phyloP scores from a whole-genome alignment of 2,113 vertebrate species.

The Blennius ocellaris region DNA sequence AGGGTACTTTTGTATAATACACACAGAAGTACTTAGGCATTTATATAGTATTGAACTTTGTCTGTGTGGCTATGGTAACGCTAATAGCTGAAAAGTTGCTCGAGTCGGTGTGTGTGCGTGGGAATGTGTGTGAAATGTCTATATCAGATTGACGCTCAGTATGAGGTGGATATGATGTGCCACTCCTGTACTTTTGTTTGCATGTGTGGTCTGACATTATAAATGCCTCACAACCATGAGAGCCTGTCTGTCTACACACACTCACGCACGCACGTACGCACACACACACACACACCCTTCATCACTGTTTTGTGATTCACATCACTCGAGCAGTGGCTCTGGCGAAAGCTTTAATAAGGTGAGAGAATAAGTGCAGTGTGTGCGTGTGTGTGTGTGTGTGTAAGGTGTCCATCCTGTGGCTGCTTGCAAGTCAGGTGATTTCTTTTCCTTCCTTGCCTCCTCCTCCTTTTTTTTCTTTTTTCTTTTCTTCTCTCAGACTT shows the following conservation, averaged over 20 bases:
- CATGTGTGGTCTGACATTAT: constrained; percentile 35
- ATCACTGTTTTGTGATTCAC: constrained; percentile 64
- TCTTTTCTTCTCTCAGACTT: constrained; percentile 24
- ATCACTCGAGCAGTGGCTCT: constrained; percentile 50
- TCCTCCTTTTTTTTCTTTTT: neutral
- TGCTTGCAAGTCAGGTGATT: constrained; percentile 54
- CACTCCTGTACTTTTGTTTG: constrained; percentile 7
- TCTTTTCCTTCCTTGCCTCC: constrained; percentile 1
- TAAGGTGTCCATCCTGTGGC: constrained; percentile 33
- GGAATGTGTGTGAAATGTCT: constrained; percentile 29
- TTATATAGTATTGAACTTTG: constrained; percentile 48
- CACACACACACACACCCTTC: constrained; percentile 36
- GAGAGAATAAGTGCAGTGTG: constrained; percentile 68
- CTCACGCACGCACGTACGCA: neutral
- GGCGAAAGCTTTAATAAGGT: constrained; percentile 80
- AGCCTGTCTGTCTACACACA: constrained; percentile 4
- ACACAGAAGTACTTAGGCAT: constrained; percentile 42
- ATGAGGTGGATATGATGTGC: constrained; percentile 9
- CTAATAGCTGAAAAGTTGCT: constrained; percentile 3
- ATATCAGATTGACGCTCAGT: neutral
- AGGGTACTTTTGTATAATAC: constrained; percentile 62
- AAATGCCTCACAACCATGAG: constrained; percentile 19
- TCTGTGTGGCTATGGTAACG: constrained; percentile 57
- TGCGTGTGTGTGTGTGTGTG: constrained; percentile 35
- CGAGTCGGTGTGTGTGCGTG: constrained; percentile 4